Percentiles rank a stretch among this genome's conserved stretches.
phyloP scores from a whole-genome alignment of 2,113 vertebrate genomes.

The Bubo blakistoni region DNA sequence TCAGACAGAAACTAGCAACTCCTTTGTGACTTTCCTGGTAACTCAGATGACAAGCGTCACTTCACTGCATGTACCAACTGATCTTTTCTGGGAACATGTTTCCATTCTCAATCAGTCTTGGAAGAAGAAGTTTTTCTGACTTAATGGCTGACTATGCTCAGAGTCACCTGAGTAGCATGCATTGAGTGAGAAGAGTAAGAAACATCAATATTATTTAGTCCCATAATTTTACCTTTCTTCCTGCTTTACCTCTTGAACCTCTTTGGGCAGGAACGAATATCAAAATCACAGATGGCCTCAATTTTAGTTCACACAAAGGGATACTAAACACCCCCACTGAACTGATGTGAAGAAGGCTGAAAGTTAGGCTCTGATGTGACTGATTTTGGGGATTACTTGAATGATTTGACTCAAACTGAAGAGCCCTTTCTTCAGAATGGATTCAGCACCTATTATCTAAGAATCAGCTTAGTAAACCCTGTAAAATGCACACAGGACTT shows the following conservation, averaged over 20 bases:
- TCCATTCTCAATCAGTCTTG: not conserved
- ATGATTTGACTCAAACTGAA: not conserved
- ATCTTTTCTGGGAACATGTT: not conserved
- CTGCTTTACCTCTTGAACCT: not conserved
- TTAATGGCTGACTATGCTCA: not conserved
- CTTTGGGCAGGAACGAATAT: not conserved
- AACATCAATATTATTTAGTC: not conserved
- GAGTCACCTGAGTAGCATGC: not conserved
- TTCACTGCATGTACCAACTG: not conserved
- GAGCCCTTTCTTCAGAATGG: not conserved
- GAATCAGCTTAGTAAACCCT: not conserved
- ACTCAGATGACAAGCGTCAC: not conserved
- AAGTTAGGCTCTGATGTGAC: not conserved
- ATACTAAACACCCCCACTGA: not conserved
- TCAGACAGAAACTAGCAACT: not conserved
- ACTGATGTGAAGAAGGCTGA: not conserved
- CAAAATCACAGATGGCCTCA: not conserved
- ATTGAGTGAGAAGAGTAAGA: not conserved
- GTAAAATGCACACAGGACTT: not conserved
- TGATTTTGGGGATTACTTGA: not conserved
- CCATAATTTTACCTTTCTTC: not conserved
- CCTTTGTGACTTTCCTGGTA: not conserved
- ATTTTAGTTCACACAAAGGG: not conserved
- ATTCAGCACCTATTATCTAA: not conserved
- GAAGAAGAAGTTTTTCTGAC: not conserved